phyloP scores from a whole-genome alignment of 2,113 vertebrate genomes.

The Irena cyanogastra region DNA sequence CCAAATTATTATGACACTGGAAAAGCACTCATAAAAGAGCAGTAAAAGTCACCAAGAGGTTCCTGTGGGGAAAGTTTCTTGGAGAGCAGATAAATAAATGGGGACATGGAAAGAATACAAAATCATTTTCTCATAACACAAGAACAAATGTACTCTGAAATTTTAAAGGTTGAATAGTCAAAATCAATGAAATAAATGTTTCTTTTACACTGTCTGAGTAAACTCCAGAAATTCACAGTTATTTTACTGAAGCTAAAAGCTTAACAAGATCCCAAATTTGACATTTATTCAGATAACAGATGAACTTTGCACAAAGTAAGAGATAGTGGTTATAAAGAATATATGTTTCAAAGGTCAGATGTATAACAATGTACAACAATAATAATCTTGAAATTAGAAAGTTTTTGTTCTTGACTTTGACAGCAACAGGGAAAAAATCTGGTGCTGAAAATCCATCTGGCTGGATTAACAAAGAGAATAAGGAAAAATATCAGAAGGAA shows the following conservation, averaged over 20 bases:
- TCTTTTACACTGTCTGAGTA: constrained; percentile 9
- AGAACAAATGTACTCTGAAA: constrained; percentile 9
- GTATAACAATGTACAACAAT: constrained; percentile 22
- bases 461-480: not conserved
- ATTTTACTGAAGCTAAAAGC: not conserved
- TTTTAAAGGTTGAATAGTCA: constrained; percentile 38
- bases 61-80: not conserved
- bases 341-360: constrained; percentile 50
- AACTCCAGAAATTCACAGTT: constrained; percentile 28
- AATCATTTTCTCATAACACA: constrained; percentile 4
- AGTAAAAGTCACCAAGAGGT: not conserved
- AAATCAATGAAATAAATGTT: constrained; percentile 37
- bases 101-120: not conserved
- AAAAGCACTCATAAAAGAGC: not conserved
- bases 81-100: not conserved
- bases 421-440: not conserved
- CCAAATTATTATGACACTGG: not conserved
- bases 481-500: not conserved
- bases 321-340: constrained; percentile 26
- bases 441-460: not conserved
- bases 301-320: constrained; percentile 59
- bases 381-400: not conserved
- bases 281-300: constrained; percentile 52
- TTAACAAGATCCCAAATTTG: constrained; percentile 38
- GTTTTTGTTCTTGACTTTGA: constrained; percentile 38